These are phyloP conservation scores for Proteles cristata DNA, from an alignment of 2,113 vertebrate species.

Conservation along the genomic window DNA sequence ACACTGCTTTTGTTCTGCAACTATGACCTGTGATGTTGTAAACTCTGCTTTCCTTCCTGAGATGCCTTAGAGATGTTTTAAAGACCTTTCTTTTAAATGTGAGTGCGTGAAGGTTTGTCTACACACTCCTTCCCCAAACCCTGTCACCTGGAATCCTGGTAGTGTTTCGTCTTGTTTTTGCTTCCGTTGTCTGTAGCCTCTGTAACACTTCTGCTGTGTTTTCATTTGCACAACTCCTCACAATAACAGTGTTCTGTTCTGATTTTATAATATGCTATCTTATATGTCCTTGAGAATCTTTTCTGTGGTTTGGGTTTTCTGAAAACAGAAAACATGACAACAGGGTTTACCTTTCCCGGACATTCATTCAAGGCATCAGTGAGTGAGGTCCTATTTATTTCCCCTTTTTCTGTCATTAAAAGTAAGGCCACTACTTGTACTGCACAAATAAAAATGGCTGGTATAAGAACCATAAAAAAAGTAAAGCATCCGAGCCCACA, in stretches of 20 bases:
- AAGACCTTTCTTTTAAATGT: conserved; percentile 60
- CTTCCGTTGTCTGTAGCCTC: neutral
- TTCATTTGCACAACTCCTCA: neutral
- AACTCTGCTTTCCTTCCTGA: conserved; percentile 55
- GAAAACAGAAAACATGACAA: neutral
- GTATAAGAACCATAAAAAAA: conserved; percentile 85
- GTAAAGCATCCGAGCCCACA: conserved; percentile 60
- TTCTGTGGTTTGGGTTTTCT: conserved; percentile 17
- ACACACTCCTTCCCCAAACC: neutral
- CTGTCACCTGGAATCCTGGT: neutral
- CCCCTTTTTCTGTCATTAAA: conserved; percentile 45
- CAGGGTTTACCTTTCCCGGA: conserved; percentile 66
- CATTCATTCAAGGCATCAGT: conserved; percentile 76
- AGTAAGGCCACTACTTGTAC: conserved; percentile 59
- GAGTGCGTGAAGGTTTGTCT: conserved; percentile 28
- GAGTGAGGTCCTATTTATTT: conserved; percentile 72
- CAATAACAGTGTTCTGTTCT: neutral
- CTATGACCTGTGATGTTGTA: conserved; percentile 55
- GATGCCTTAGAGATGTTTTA: neutral
- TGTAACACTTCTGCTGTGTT: conserved; percentile 6
- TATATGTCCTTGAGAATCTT: neutral
- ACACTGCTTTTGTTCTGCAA: neutral
- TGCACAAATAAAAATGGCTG: conserved; percentile 82
- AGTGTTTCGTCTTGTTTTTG: neutral
- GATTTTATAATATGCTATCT: neutral